A percentile compares a stretch with the other conserved stretches of the same genome.
These are phyloP conservation scores for Poecilia picta DNA, from an alignment of 2,797 vertebrate genomes.

Conservation along the genomic window DNA sequence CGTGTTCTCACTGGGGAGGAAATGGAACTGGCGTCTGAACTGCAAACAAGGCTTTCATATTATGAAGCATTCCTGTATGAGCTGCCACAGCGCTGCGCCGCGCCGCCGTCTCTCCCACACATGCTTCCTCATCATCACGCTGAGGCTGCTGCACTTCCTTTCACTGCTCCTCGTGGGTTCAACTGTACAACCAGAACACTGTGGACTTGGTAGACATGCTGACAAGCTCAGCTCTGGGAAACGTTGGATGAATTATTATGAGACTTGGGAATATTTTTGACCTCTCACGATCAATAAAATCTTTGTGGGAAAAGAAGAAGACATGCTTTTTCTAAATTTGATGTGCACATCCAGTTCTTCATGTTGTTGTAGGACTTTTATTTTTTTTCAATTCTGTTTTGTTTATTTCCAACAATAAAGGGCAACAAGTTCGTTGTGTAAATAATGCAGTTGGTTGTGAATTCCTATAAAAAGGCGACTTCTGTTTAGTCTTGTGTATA, in stretches of 20 bases:
- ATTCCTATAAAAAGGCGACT: neutral
- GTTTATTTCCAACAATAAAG: neutral
- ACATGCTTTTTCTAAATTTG: neutral
- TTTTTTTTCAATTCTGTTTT: neutral
- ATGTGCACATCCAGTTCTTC: neutral
- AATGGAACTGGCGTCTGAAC: constrained; percentile 44
- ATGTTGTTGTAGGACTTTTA: neutral
- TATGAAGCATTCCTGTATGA: constrained; percentile 40
- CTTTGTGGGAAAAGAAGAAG: constrained; percentile 40
- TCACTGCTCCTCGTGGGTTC: constrained; percentile 65
- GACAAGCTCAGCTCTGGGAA: constrained; percentile 62
- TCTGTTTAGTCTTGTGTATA: constrained; percentile 1
- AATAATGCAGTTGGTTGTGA: neutral
- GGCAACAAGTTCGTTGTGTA: neutral
- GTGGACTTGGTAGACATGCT: constrained; percentile 44
- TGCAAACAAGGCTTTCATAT: constrained; percentile 22
- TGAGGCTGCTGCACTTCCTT: constrained; percentile 60
- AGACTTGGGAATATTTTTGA: constrained; percentile 37
- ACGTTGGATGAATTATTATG: constrained; percentile 59
- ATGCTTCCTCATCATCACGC: constrained; percentile 49
- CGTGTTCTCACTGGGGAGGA: constrained; percentile 26
- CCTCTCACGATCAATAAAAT: constrained; percentile 30
- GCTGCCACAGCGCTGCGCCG: constrained; percentile 37
- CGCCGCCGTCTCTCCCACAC: constrained; percentile 46
- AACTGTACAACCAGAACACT: constrained; percentile 68